phyloP scores from a whole-genome alignment of 2,797 vertebrate species.

The Rhinatrema bivittatum region DNA sequence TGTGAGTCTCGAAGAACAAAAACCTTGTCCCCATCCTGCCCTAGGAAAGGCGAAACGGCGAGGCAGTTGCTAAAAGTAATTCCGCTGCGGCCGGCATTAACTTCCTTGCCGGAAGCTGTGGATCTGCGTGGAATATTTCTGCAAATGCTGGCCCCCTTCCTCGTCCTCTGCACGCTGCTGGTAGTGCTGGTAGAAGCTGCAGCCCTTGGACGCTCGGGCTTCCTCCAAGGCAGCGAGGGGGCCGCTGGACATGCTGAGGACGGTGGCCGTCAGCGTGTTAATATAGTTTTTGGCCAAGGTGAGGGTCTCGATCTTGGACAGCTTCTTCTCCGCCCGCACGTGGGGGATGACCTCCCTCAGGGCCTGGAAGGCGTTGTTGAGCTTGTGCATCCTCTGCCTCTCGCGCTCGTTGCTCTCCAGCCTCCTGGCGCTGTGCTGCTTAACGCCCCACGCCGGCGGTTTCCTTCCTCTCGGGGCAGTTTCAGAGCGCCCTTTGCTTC shows the following conservation, averaged over 20 bases:
- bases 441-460: constrained; percentile 36
- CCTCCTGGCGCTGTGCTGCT: constrained; percentile 72
- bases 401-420: constrained; percentile 95
- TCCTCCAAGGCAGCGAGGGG: constrained; percentile 60
- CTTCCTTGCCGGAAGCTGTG: constrained; percentile 67
- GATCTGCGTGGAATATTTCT: constrained; percentile 76
- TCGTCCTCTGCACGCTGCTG: constrained; percentile 72
- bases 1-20: no score
- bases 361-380: constrained; percentile 96
- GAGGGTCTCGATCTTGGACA: constrained; percentile 97
- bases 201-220: constrained; percentile 40
- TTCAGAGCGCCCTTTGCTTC: constrained; percentile 13
- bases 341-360: constrained; percentile 90
- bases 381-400: constrained; percentile 95
- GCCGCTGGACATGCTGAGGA: constrained; percentile 83
- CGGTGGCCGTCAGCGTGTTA: constrained; percentile 85
- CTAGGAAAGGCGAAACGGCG: no score
- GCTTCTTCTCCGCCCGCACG: constrained; percentile 86
- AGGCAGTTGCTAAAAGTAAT: no score
- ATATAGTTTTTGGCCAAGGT: constrained; percentile 98
- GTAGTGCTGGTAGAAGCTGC: constrained; percentile 77
- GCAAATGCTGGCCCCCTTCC: constrained; percentile 65
- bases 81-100: no score
- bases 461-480: constrained; percentile 30
- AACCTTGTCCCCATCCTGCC: no score